Conservation (phyloP, 2,888 invertebrate genomes). For the Odontocolon sp. region DNA sequence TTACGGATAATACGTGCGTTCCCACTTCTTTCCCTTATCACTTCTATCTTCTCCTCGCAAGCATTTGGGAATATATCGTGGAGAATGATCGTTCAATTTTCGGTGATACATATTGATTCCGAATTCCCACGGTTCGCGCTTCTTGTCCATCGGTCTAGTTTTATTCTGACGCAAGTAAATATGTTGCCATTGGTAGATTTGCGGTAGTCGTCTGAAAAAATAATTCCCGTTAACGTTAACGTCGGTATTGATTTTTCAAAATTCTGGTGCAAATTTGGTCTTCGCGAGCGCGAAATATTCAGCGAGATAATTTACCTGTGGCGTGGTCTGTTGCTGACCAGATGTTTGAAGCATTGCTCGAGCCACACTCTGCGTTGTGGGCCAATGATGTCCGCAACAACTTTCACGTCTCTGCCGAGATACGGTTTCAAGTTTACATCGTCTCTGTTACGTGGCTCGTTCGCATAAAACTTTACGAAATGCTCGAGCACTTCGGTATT, state of each 20-base stretch:
- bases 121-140: conserved; percentile 87
- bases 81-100: conserved; percentile 85
- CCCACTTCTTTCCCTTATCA: conserved; percentile 85
- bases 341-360: conserved; percentile 86
- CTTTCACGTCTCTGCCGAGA: conserved; percentile 83
- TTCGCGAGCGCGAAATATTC: neutral
- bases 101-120: conserved; percentile 85
- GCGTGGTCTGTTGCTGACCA: conserved; percentile 86
- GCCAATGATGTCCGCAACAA: conserved; percentile 87
- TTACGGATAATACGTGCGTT: conserved; percentile 87
- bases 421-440: conserved; percentile 88
- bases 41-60: conserved; percentile 83
- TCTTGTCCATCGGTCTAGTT: conserved; percentile 87
- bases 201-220: conserved; percentile 82
- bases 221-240: neutral
- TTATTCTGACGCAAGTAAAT: conserved; percentile 90
- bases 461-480: conserved; percentile 89
- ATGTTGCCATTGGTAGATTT: conserved; percentile 91
- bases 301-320: conserved; percentile 76
- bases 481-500: conserved; percentile 90
- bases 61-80: conserved; percentile 88
- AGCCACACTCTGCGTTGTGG: conserved; percentile 87
- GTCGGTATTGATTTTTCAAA: neutral
- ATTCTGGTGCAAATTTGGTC: neutral
- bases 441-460: conserved; percentile 85